Conservation (phyloP, 1,140 invertebrate species). For the Bombus fervidus region DNA sequence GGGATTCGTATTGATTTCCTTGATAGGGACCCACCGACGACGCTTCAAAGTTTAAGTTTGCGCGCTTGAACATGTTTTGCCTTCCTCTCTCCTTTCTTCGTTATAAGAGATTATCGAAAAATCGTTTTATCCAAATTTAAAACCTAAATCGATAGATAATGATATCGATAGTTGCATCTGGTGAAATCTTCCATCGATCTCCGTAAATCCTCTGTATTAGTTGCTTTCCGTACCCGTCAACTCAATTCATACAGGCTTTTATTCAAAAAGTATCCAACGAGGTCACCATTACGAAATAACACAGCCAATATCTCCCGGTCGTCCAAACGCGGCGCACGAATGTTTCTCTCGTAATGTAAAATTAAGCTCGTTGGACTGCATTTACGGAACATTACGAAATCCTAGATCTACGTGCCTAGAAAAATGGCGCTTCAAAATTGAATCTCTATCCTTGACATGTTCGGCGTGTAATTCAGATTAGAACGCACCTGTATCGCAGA, state of each 20-base stretch:
- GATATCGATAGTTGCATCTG: background rate
- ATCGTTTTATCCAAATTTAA: background rate
- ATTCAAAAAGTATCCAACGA: conserved; percentile 38
- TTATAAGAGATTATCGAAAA: background rate
- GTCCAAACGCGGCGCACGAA: conserved; percentile 32
- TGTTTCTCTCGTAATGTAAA: conserved; percentile 50
- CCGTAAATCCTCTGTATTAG: conserved; percentile 32
- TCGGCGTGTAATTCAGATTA: conserved; percentile 20
- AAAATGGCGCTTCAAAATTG: conserved; percentile 60
- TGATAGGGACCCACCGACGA: conserved; percentile 56
- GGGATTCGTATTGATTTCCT: conserved; percentile 77
- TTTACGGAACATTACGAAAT: conserved; percentile 60
- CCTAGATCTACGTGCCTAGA: conserved; percentile 50
- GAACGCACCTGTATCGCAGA: conserved; percentile 10
- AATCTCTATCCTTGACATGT: conserved; percentile 52
- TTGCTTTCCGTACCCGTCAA: background rate
- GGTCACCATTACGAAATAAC: conserved; percentile 67
- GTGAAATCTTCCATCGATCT: conserved; percentile 18
- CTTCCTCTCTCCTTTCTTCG: background rate
- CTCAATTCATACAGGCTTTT: background rate
- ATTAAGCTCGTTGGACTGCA: conserved; percentile 49
- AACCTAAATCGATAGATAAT: background rate
- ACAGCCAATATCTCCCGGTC: conserved; percentile 21
- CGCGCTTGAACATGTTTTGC: background rate
- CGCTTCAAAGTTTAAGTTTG: conserved; percentile 48